phyloP scores from a whole-genome alignment of 2,113 vertebrate species.

The Penelope pileata region DNA sequence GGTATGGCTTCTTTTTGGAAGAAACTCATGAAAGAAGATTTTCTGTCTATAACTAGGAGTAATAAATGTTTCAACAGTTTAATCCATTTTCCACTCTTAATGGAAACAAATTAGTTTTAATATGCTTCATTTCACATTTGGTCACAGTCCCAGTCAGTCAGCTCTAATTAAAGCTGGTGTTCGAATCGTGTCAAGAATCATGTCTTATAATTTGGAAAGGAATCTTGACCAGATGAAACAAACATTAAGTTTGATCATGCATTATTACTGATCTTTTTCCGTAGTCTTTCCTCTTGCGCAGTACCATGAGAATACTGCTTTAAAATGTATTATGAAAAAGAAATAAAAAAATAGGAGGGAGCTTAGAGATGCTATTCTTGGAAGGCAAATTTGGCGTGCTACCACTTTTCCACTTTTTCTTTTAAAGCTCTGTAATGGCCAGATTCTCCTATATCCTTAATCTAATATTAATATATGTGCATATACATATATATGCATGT shows the following conservation, averaged over 20 bases:
- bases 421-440: background rate
- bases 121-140: conserved; percentile 11
- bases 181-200: conserved; percentile 8
- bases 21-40: background rate
- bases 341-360: no score
- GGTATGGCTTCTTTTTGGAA: background rate
- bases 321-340: background rate
- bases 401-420: background rate
- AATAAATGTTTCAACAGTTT: background rate
- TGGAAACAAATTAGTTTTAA: conserved; percentile 7
- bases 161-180: conserved; percentile 6
- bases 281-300: background rate
- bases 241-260: background rate
- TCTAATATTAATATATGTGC: background rate
- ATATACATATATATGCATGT: fast-evolving
- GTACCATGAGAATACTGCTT: background rate
- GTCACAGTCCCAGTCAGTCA: background rate
- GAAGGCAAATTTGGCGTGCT: background rate
- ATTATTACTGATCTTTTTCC: background rate
- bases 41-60: background rate
- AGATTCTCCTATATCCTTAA: background rate
- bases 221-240: background rate
- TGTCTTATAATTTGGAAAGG: background rate
- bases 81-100: background rate
- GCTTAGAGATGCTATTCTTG: background rate